Percentiles rank a stretch among this genome's conserved stretches.
Evolutionary conservation across 2,113 vertebrate species (phyloP).

Genomic region (Alouatta palliata): DNA sequence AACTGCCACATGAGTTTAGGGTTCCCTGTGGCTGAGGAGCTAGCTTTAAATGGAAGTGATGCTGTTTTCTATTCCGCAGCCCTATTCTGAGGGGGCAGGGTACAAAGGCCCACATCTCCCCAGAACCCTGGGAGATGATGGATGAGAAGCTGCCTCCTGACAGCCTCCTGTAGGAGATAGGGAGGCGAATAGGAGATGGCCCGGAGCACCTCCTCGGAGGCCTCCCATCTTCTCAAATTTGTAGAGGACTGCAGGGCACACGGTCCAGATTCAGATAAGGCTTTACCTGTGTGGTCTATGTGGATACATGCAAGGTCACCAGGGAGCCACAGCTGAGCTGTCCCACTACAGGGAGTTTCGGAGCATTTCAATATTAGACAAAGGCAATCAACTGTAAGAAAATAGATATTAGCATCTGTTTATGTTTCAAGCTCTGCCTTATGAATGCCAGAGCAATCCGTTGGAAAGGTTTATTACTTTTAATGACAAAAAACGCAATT

Average conservation of each 20-base stretch:
- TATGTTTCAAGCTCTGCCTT: constrained; percentile 18
- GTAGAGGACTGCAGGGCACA: not conserved
- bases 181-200: not conserved
- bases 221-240: not conserved
- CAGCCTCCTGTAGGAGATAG: not conserved
- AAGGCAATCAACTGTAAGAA: not conserved
- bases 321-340: not conserved
- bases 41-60: not conserved
- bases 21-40: not conserved
- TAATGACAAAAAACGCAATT: no score
- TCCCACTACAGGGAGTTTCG: not conserved
- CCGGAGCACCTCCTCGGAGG: not conserved
- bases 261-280: not conserved
- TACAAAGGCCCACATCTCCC: not conserved
- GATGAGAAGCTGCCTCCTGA: not conserved
- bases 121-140: not conserved
- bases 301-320: not conserved
- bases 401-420: constrained; percentile 30
- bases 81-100: not conserved
- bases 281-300: not conserved
- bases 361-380: constrained; percentile 23
- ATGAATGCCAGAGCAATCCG: not conserved
- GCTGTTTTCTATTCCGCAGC: not conserved
- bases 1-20: not conserved
- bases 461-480: not conserved